A percentile compares a stretch with the other conserved stretches of the same genome.
These are phyloP conservation scores for Caprella mutica DNA, from an alignment of 2,888 invertebrate genomes.

Conservation along the genomic window DNA sequence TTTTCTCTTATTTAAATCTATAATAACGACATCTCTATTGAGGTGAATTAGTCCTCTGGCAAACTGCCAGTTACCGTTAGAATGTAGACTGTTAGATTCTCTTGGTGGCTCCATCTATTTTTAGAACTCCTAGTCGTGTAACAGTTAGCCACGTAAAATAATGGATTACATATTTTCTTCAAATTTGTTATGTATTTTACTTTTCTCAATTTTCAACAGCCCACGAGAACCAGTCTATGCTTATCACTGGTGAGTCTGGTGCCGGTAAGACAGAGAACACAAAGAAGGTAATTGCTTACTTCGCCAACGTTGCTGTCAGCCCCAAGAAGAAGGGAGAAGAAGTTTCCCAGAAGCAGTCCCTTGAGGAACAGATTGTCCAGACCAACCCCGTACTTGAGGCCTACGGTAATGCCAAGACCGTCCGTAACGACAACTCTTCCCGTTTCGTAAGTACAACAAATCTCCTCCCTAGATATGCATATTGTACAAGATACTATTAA, in stretches of 20 bases:
- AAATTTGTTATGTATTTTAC: too few species aligned
- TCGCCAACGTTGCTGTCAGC: slow-evolving; percentile 91
- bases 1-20: too few species aligned
- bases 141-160: too few species aligned
- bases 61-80: too few species aligned
- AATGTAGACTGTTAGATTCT: too few species aligned
- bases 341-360: slow-evolving; percentile 52
- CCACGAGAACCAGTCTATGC: slow-evolving; percentile 50
- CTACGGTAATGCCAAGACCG: slow-evolving; percentile 99
- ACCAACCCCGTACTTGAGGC: slow-evolving; percentile 99
- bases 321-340: slow-evolving; percentile 55
- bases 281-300: slow-evolving; percentile 99
- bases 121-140: too few species aligned
- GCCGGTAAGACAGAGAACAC: slow-evolving; percentile 99
- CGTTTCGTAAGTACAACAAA: slow-evolving; percentile 99
- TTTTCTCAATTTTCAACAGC: slow-evolving; percentile 40
- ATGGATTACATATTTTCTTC: too few species aligned
- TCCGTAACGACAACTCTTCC: slow-evolving; percentile 99
- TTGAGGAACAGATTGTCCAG: slow-evolving; percentile 99
- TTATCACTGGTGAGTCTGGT: slow-evolving; percentile 83
- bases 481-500: too few species aligned
- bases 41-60: too few species aligned
- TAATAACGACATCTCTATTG: too few species aligned
- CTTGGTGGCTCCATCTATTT: too few species aligned
- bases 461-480: too few species aligned